Evolutionary conservation across 1,140 invertebrate genomes (phyloP).

Genomic region (Mamestra configurata): DNA sequence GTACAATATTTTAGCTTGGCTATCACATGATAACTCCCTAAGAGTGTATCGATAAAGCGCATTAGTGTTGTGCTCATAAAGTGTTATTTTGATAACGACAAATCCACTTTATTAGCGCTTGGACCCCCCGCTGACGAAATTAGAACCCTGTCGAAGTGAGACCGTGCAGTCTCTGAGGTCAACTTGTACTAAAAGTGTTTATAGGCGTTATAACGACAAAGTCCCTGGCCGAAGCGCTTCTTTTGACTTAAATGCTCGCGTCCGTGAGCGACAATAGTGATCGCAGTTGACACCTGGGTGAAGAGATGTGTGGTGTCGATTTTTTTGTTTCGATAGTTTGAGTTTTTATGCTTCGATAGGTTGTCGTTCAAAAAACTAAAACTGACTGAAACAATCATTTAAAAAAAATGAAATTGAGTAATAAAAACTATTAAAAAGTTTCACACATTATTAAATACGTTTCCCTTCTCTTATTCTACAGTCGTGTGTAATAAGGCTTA

Average conservation of each 20-base stretch:
- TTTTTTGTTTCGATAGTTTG: constrained; percentile 54
- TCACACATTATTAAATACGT: no score
- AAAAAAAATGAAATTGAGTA: no score
- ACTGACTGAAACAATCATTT: no score
- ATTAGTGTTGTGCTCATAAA: constrained; percentile 81
- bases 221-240: constrained; percentile 70
- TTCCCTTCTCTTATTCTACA: no score
- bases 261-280: constrained; percentile 76
- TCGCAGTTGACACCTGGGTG: constrained; percentile 79
- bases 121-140: constrained; percentile 77
- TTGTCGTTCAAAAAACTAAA: neutral
- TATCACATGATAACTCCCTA: constrained; percentile 57
- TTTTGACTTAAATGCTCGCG: constrained; percentile 84
- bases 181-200: constrained; percentile 67
- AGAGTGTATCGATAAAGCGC: constrained; percentile 72
- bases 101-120: constrained; percentile 84
- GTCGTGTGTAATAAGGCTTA: no score
- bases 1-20: constrained; percentile 52
- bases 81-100: constrained; percentile 86
- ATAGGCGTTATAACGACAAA: constrained; percentile 74
- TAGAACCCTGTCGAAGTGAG: constrained; percentile 76
- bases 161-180: constrained; percentile 48
- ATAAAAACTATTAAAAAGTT: no score
- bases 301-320: constrained; percentile 67
- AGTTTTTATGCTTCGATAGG: neutral